Conservation (phyloP, 2,888 invertebrate genomes). For the Trichacis sp. region DNA sequence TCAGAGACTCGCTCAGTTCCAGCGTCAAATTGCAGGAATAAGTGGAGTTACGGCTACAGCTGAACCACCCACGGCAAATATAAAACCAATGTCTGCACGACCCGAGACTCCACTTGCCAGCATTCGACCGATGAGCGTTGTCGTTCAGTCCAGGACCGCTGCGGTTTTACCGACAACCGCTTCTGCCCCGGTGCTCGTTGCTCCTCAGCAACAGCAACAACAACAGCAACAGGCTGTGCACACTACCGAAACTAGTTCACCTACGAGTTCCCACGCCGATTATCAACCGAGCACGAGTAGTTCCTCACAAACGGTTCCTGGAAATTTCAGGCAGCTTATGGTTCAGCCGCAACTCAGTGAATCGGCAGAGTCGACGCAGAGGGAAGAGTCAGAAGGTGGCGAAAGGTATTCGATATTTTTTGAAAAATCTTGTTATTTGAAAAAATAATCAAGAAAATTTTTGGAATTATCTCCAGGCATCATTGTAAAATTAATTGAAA, state of each 20-base stretch:
- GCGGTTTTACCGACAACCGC: slow-evolving; percentile 85
- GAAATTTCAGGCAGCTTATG: slow-evolving; percentile 75
- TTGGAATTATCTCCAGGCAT: too few species aligned
- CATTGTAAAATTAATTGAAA: too few species aligned
- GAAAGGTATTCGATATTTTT: slow-evolving; percentile 60
- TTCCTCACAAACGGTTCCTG: slow-evolving; percentile 71
- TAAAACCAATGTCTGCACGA: slow-evolving; percentile 91
- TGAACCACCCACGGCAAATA: slow-evolving; percentile 88
- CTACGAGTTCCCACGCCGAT: slow-evolving; percentile 82
- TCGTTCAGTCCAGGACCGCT: slow-evolving; percentile 78
- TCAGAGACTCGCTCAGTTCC: slow-evolving; percentile 78
- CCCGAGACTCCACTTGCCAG: slow-evolving; percentile 91
- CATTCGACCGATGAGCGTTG: slow-evolving; percentile 87
- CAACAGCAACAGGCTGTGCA: slow-evolving; percentile 72
- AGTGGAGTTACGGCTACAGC: slow-evolving; percentile 72
- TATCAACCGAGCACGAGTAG: slow-evolving; percentile 86
- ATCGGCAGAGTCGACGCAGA: slow-evolving; percentile 71
- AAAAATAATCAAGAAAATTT: too few species aligned
- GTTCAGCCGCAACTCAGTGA: slow-evolving; percentile 74
- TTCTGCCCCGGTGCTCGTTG: slow-evolving; percentile 63
- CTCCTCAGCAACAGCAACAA: slow-evolving; percentile 59
- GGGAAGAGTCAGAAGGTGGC: slow-evolving; percentile 71
- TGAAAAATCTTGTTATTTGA: too few species aligned
- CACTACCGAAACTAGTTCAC: slow-evolving; percentile 74
- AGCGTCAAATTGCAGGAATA: slow-evolving; percentile 78